A percentile compares a stretch with the other conserved stretches of the same genome.
These are phyloP conservation scores for Listrodromus nycthemerus DNA, from an alignment of 2,888 invertebrate species.

Conservation along the genomic window DNA sequence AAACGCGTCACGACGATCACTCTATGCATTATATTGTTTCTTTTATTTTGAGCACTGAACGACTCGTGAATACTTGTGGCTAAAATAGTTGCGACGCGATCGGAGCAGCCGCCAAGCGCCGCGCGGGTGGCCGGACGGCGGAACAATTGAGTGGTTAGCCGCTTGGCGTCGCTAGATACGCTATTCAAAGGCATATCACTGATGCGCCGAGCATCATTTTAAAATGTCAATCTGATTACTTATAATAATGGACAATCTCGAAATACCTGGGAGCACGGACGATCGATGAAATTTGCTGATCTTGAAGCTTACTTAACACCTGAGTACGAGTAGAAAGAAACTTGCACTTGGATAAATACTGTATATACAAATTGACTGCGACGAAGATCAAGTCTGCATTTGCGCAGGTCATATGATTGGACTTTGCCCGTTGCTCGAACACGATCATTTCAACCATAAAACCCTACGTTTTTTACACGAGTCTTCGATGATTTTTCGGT, in stretches of 20 bases:
- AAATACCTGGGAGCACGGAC: background rate
- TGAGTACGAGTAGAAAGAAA: background rate
- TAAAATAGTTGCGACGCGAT: background rate
- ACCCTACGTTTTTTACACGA: background rate
- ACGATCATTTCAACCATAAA: conserved; percentile 30
- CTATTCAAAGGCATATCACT: background rate
- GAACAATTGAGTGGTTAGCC: background rate
- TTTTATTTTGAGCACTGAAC: conserved; percentile 16
- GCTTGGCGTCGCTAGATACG: background rate
- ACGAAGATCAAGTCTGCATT: conserved; percentile 11
- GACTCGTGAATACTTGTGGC: background rate
- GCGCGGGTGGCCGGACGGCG: conserved; percentile 5
- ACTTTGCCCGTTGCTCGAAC: conserved; percentile 48
- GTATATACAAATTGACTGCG: background rate
- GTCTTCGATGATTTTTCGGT: background rate
- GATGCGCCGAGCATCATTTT: background rate
- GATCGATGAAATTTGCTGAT: background rate
- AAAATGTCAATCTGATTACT: background rate
- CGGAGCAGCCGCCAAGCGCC: conserved; percentile 10
- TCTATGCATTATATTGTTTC: background rate
- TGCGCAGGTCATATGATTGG: conserved; percentile 29
- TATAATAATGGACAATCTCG: background rate
- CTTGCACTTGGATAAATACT: background rate
- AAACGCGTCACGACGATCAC: conserved; percentile 14
- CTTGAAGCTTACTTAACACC: background rate